Base-by-base conservation (phyloP, 1,140 invertebrate species). In the Solenopsis invicta region DNA sequence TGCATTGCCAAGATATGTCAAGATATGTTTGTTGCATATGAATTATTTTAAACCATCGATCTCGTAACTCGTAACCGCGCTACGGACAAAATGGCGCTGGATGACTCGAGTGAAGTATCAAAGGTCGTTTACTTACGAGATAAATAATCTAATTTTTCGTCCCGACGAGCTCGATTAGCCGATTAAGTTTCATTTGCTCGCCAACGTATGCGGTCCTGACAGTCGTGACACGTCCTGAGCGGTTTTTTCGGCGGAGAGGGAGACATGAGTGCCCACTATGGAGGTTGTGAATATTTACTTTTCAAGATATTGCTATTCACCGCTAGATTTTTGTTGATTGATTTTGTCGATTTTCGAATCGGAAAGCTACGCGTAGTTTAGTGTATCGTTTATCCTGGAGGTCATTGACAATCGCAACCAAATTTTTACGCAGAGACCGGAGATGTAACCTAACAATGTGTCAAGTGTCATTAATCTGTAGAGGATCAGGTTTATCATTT, bases 211-310 rank as follows among this genome's bases (percentile, higher is more conserved):
- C 52, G 21, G 21, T 88, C 56, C 34, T 87, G 50, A 2, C 29
- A 29, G 75, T 89, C 45, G 71, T 88, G 64, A 88, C 69, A 71
- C 37, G 69, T 37, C 48, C 45, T 10, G 13, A 3, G 29, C 4
- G 24, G 18, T 24, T 82, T 37, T 34, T 71, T 54, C 24, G 13
- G 6, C 41, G 41, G 45, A 24, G 50, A 56, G 78, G 86, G 88
- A 93, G 94, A 94, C 88, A 94, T 94, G 93, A 94, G 86, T 92
- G 80, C 90, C 84, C 90, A 91, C 90, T 87, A 94, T 94, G 94
- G 94, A 94, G 94, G 93, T 94, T 92, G 92, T 91, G 13, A 1
- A 67, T 67, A 88, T 78, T 88, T 59, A 21, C 12, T 61, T 45
- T 69, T 67, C 66, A 0, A 45, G 8, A 24, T 87, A 9, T 37